phyloP scores from a whole-genome alignment of 2,113 vertebrate species.

The Camelus bactrianus region DNA sequence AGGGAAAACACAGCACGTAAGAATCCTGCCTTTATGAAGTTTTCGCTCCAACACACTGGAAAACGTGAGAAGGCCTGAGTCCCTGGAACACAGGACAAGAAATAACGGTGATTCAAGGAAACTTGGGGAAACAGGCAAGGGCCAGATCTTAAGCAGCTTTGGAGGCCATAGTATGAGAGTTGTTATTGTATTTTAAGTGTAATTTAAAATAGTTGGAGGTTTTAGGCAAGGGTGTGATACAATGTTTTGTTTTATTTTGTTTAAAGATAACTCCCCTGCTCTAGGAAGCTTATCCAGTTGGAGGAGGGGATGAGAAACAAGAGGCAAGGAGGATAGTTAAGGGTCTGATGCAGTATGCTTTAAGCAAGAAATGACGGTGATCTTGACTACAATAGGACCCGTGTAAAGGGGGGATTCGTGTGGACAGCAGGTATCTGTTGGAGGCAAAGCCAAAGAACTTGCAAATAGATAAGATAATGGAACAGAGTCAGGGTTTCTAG shows the following conservation, averaged over 20 bases:
- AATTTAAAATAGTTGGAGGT: background rate
- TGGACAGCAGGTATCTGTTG: background rate
- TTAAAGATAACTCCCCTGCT: background rate
- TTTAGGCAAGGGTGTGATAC: background rate
- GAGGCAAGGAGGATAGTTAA: background rate
- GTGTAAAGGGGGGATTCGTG: background rate
- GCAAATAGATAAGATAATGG: background rate
- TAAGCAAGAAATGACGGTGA: background rate
- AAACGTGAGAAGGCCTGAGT: background rate
- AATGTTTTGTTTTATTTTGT: background rate
- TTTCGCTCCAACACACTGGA: background rate
- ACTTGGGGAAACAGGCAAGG: background rate
- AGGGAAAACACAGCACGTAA: background rate
- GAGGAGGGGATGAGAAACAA: background rate
- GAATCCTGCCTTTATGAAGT: background rate
- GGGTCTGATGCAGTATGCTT: background rate
- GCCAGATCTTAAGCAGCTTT: background rate
- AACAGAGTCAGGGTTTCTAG: background rate
- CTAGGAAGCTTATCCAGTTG: background rate
- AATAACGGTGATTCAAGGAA: background rate
- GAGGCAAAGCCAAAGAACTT: slow-evolving; percentile 4
- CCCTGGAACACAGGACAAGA: background rate
- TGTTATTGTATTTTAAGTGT: background rate
- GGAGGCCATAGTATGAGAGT: background rate
- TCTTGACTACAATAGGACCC: background rate